A percentile compares a stretch with the other conserved stretches of the same genome.
These are phyloP conservation scores for Meriones unguiculatus DNA, from an alignment of 2,113 vertebrate species.

Conservation along the genomic window DNA sequence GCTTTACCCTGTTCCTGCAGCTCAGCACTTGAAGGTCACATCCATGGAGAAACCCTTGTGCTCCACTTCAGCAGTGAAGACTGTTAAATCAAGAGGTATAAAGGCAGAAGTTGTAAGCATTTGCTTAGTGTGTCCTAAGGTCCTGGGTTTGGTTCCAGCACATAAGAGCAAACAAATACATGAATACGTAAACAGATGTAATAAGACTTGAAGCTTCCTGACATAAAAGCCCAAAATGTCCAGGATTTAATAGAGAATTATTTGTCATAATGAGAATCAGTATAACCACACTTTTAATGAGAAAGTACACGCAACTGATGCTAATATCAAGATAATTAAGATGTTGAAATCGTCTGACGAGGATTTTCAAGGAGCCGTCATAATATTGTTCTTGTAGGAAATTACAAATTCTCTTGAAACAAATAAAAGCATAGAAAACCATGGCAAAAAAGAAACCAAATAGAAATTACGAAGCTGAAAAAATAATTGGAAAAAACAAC, in stretches of 20 bases:
- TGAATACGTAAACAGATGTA: background rate
- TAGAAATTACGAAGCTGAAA: constrained; percentile 30
- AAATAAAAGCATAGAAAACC: constrained; percentile 38
- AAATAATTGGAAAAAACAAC: background rate
- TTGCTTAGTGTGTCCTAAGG: background rate
- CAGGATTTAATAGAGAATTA: constrained; percentile 20
- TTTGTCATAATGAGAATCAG: background rate
- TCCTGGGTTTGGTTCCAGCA: background rate
- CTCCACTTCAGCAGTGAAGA: background rate
- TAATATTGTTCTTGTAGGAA: constrained; percentile 33
- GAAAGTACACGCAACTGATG: constrained; percentile 4
- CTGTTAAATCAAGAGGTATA: background rate
- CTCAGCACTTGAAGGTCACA: background rate
- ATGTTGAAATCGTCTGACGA: constrained; percentile 38
- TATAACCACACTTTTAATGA: constrained; percentile 33
- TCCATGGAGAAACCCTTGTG: background rate
- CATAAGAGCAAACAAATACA: background rate
- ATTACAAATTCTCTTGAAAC: constrained; percentile 45
- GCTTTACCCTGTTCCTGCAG: background rate
- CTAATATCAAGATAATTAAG: constrained; percentile 37
- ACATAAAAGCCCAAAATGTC: background rate
- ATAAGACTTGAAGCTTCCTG: background rate
- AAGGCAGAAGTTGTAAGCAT: background rate
- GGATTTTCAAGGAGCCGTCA: constrained; percentile 26
- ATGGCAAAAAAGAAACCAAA: constrained; percentile 33